These are phyloP conservation scores for Anhinga anhinga DNA, from an alignment of 2,113 vertebrate species.

Conservation along the genomic window DNA sequence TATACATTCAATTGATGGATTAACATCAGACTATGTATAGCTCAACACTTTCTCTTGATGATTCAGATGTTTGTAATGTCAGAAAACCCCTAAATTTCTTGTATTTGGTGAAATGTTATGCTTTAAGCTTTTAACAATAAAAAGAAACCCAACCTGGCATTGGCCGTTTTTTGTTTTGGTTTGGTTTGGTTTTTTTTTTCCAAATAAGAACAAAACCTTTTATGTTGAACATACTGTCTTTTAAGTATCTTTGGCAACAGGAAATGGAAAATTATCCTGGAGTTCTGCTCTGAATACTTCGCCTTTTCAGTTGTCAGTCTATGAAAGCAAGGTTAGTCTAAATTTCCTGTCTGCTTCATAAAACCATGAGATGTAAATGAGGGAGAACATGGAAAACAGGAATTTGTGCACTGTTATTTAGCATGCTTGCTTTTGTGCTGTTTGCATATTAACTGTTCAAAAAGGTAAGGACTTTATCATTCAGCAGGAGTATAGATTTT, in stretches of 20 bases:
- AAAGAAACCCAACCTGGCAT: conserved; percentile 21
- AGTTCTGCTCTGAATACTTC: not conserved
- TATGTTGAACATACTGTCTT: not conserved
- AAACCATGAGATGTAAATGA: not conserved
- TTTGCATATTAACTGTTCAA: not conserved
- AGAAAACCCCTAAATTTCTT: conserved; percentile 17
- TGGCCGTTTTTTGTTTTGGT: not conserved
- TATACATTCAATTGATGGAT: conserved; percentile 42
- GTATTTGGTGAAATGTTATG: conserved; percentile 64
- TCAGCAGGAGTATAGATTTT: not conserved
- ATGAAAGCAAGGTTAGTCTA: not conserved
- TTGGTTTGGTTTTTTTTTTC: not conserved
- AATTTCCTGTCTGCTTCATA: not conserved
- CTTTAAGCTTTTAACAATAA: conserved; percentile 72
- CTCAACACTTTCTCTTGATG: conserved; percentile 42
- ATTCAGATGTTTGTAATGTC: conserved; percentile 49
- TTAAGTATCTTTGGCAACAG: not conserved
- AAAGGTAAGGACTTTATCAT: fast-evolving
- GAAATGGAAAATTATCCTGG: not conserved
- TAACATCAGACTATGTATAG: conserved; percentile 42
- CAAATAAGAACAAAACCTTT: not conserved
- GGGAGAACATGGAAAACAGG: not conserved
- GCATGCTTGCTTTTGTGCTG: not conserved
- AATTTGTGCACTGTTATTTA: not conserved
- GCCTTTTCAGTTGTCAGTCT: not conserved